phyloP scores from a whole-genome alignment of 2,888 invertebrate species.

The Eurytoma adleriae region DNA sequence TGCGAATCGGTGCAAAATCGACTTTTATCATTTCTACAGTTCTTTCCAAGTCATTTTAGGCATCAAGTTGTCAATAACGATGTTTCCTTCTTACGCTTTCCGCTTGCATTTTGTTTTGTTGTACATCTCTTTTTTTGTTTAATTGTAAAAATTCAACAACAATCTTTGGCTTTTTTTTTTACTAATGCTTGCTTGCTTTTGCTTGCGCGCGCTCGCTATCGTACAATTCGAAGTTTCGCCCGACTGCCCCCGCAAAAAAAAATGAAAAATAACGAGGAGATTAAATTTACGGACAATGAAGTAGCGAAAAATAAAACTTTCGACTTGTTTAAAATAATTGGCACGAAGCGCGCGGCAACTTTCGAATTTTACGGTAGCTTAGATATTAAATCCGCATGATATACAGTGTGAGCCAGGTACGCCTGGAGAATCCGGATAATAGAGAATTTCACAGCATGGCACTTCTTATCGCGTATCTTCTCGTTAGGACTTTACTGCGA shows the following conservation, averaged over 20 bases:
- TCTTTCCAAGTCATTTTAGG: conserved; percentile 15
- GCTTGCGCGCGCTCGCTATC: conserved; percentile 16
- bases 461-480: conserved; percentile 66
- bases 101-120: conserved; percentile 26
- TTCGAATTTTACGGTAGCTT: conserved; percentile 26
- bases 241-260: background rate
- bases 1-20: conserved; percentile 83
- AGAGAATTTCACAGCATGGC: conserved; percentile 72
- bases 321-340: background rate
- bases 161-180: conserved; percentile 34
- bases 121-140: background rate
- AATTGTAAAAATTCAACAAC: conserved; percentile 12
- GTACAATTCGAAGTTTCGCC: conserved; percentile 36
- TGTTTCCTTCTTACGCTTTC: conserved; percentile 38
- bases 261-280: background rate
- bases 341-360: too few species aligned
- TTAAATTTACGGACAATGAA: background rate
- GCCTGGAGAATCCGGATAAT: conserved; percentile 56
- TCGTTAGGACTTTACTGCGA: conserved; percentile 55
- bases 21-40: conserved; percentile 61
- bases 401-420: conserved; percentile 57
- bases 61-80: conserved; percentile 38
- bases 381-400: conserved; percentile 27
- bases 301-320: background rate
- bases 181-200: conserved; percentile 45